Evolutionary conservation across 92 coral and sea anemone species (phyloP).

Genomic region (Umimayanthus chanpuru): DNA sequence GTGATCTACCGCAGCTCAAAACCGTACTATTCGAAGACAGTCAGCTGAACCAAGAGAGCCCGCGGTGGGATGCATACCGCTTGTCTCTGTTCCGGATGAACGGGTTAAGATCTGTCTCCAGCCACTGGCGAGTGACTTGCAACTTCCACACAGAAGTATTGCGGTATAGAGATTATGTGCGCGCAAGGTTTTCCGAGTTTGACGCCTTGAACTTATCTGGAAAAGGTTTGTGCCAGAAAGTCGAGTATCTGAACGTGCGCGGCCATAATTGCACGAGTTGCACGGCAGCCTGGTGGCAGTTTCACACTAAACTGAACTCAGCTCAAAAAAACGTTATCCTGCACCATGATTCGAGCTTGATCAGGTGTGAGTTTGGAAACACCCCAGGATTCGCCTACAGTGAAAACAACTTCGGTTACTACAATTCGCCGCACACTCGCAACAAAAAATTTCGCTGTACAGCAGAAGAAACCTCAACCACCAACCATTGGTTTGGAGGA

Average conservation of each 20-base stretch:
- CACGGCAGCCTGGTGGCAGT: constrained; percentile 46
- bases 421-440: background rate
- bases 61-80: constrained; percentile 31
- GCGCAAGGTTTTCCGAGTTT: constrained; percentile 32
- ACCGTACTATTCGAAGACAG: background rate
- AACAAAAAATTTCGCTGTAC: constrained; percentile 48
- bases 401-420: constrained; percentile 54
- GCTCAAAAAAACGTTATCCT: no score
- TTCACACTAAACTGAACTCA: no score
- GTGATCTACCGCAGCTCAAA: background rate
- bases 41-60: constrained; percentile 20
- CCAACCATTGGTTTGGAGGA: constrained; percentile 62
- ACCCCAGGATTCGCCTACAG: no score
- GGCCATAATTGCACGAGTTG: constrained; percentile 43
- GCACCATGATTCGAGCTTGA: no score
- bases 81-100: constrained; percentile 19
- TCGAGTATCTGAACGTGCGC: constrained; percentile 56
- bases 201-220: constrained; percentile 42
- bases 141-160: constrained; percentile 53
- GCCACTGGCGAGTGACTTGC: constrained; percentile 67
- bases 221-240: constrained; percentile 5
- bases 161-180: constrained; percentile 52
- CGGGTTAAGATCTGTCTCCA: background rate
- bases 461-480: constrained; percentile 44
- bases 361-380: no score